Evolutionary conservation across 2,113 vertebrate species (phyloP), one percentile per base, ranked within the genome.

Genomic region (Hippolais icterina): DNA sequence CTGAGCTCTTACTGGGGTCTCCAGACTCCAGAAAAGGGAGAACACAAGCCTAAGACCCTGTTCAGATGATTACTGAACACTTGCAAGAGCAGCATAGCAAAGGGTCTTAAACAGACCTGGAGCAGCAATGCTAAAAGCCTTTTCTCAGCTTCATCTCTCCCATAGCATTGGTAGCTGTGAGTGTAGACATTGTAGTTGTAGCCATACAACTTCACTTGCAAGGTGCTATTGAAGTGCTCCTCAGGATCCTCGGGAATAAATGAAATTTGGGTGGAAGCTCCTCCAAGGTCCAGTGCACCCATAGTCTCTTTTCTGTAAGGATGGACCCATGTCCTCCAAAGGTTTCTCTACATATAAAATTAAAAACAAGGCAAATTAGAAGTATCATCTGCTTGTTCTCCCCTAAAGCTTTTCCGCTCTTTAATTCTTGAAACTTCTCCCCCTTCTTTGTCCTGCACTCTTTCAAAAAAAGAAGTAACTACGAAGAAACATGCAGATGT

Each of bases 251-350:
- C 93, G 0, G 97, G 93, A 3, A 96, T 95, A 69, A 99, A 99
- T 52, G 99, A 98, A 46, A 99, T 99, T 95, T 99, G 99, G 53
- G 99, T 99, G 35, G 99, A 99, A 46, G 99, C 99, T 12, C 99
- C 99, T 24, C 99, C 99, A 12, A 99, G 97, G 81, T 99, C 99
- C 97, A 99, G 97, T 19, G 99, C 99, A 10, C 99, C 99, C 1
- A 96, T 90, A 4, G 99, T 99, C 59, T 98, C 91, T 28, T 96
- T 98, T 64, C 98, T 97, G 2, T 97, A 93, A 5, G 99, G 99
- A 66, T 50, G 99, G 35, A 98, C 78, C 97, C 98, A 99, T 15
- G 94, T 74, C 29, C 98, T 99, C 99, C 98, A 99, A 24, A 98
- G 42, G 76, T 98, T 98, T 97, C 97, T 99, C 99, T 99, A 96